A percentile compares a stretch with the other conserved stretches of the same genome.
Evolutionary conservation across 2,888 invertebrate genomes (phyloP).

Genomic region (Phaonia tiefii): DNA sequence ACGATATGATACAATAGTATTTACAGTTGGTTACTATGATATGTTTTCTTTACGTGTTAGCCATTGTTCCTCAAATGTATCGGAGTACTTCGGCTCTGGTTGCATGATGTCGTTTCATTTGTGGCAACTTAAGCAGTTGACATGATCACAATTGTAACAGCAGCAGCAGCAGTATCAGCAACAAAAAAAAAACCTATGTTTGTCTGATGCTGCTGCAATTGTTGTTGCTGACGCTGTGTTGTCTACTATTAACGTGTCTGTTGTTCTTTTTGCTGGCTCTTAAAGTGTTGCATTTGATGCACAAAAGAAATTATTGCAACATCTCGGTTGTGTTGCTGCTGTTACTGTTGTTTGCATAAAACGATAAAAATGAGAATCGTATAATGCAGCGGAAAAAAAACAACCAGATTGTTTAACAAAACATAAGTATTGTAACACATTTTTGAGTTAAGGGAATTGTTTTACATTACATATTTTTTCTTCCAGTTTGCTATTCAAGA

Average conservation of each 20-base stretch:
- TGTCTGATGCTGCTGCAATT: not conserved
- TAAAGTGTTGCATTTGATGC: slow-evolving; percentile 56
- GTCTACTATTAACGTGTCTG: too few species aligned
- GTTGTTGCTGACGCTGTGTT: not conserved
- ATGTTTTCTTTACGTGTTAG: too few species aligned
- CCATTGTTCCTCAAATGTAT: slow-evolving; percentile 41
- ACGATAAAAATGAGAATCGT: slow-evolving; percentile 53
- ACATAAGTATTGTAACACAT: slow-evolving; percentile 63
- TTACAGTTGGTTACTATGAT: too few species aligned
- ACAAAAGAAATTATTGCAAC: slow-evolving; percentile 66
- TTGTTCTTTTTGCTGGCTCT: slow-evolving; percentile 33
- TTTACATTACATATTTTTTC: too few species aligned
- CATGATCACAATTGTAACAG: slow-evolving; percentile 40
- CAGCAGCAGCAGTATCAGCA: slow-evolving; percentile 5
- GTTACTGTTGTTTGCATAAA: slow-evolving; percentile 54
- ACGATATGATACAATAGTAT: too few species aligned
- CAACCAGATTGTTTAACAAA: slow-evolving; percentile 48
- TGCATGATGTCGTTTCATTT: slow-evolving; percentile 47
- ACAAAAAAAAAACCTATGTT: not conserved
- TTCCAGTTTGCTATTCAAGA: too few species aligned
- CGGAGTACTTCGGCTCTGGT: slow-evolving; percentile 32
- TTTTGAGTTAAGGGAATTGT: slow-evolving; percentile 25
- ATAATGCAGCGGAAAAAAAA: slow-evolving; percentile 9
- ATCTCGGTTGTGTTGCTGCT: slow-evolving; percentile 21
- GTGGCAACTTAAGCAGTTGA: slow-evolving; percentile 55